Evolutionary conservation across 2,797 vertebrate species (phyloP).

Genomic region (Poecilia wingei): DNA sequence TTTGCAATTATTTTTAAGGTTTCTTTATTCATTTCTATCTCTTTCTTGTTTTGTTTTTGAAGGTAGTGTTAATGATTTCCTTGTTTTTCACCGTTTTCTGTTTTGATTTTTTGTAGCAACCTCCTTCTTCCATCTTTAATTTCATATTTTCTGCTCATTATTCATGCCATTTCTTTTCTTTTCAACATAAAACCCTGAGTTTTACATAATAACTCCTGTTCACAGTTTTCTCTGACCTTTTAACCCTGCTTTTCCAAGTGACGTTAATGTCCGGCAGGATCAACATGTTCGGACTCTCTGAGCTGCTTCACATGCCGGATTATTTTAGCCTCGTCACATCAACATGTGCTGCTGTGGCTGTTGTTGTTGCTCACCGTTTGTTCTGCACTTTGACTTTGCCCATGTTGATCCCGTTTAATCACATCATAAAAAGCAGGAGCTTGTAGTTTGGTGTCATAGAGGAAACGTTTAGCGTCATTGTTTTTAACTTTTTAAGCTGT

Average conservation of each 20-base stretch:
- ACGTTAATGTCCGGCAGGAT: not conserved
- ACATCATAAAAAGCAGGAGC: not conserved
- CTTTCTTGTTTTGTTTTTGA: not conserved
- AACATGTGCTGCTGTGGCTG: slow-evolving; percentile 20
- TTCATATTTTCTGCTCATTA: not conserved
- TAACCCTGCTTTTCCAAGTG: not conserved
- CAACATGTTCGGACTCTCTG: slow-evolving; percentile 11
- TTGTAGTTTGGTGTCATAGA: not conserved
- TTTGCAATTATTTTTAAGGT: not conserved
- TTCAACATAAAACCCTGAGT: not conserved
- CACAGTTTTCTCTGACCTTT: not conserved
- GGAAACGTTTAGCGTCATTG: not conserved
- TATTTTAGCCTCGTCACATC: slow-evolving; percentile 45
- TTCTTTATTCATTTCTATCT: not conserved
- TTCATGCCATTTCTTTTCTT: not conserved
- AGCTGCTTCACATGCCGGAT: slow-evolving; percentile 50
- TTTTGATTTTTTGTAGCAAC: not conserved
- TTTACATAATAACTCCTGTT: not conserved
- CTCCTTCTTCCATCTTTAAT: not conserved
- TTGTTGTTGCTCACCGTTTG: slow-evolving; percentile 4
- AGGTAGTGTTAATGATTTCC: not conserved
- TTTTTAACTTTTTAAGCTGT: not conserved
- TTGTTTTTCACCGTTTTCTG: not conserved
- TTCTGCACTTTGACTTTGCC: not conserved
- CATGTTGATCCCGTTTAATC: not conserved